A percentile compares a stretch with the other conserved stretches of the same genome.
These are phyloP conservation scores for Melanotaenia nigrans DNA, from an alignment of 2,797 vertebrate genomes.

Conservation along the genomic window DNA sequence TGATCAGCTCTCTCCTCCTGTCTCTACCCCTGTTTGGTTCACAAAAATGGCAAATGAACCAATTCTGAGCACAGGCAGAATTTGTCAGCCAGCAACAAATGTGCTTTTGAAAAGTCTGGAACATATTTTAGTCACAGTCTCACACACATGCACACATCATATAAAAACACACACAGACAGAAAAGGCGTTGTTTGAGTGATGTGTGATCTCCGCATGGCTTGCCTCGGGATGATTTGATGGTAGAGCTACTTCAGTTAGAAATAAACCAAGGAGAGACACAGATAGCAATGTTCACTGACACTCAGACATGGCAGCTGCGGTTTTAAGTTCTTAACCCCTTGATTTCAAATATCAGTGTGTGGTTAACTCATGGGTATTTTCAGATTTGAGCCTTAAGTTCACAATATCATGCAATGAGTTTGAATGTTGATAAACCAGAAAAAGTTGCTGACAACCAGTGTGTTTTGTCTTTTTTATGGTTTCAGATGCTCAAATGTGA, in stretches of 20 bases:
- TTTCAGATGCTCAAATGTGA: no score
- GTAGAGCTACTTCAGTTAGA: conserved; percentile 22
- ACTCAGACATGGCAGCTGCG: conserved; percentile 22
- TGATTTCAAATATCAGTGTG: conserved; percentile 25
- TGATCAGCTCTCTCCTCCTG: conserved; percentile 75
- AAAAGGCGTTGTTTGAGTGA: conserved; percentile 41
- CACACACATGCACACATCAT: conserved; percentile 13
- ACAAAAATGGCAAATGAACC: conserved; percentile 66
- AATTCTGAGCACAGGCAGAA: conserved; percentile 53
- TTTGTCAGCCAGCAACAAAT: conserved; percentile 65
- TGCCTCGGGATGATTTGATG: conserved; percentile 43
- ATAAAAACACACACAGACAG: conserved; percentile 34
- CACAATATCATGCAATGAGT: no score
- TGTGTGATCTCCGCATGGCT: conserved; percentile 55
- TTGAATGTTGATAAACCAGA: no score
- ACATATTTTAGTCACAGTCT: conserved; percentile 47
- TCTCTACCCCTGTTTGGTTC: conserved; percentile 65
- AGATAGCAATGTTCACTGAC: conserved; percentile 35
- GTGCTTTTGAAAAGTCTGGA: conserved; percentile 50
- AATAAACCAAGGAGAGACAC: conserved; percentile 31
- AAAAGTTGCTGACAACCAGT: no score
- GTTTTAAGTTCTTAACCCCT: conserved; percentile 32
- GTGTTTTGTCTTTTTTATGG: no score
- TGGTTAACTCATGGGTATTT: not conserved
- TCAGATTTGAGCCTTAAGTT: not conserved